A percentile compares a stretch with the other conserved stretches of the same genome.
Conservation (phyloP, 2,113 vertebrate genomes). For the Centropus unirufus region DNA sequence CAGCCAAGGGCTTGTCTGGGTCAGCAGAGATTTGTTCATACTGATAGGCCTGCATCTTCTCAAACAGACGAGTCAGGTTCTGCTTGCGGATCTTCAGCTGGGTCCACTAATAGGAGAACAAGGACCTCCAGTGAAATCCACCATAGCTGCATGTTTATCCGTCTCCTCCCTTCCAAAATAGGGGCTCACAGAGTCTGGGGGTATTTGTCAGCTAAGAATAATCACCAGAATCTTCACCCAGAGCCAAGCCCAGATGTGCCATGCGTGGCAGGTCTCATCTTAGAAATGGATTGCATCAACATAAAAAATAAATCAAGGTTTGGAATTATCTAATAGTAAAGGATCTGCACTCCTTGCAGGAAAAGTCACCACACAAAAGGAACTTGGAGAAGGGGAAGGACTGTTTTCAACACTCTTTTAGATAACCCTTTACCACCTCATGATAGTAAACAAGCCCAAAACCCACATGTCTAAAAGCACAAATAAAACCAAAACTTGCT, state of each 20-base stretch:
- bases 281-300: background rate
- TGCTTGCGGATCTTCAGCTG: constrained; percentile 95
- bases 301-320: background rate
- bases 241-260: background rate
- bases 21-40: constrained; percentile 98
- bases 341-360: background rate
- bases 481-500: background rate
- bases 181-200: background rate
- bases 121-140: background rate
- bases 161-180: background rate
- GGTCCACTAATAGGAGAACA: constrained; percentile 84
- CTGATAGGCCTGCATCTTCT: constrained; percentile 98
- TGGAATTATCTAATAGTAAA: background rate
- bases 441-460: background rate
- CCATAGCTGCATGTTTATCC: background rate
- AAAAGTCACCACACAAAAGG: background rate
- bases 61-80: constrained; percentile 94
- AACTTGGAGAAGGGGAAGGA: background rate
- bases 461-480: background rate
- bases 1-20: constrained; percentile 95
- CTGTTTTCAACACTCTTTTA: background rate
- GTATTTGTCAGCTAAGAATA: background rate
- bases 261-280: background rate
- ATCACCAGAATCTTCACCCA: background rate
- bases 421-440: background rate